Evolutionary conservation across 2,888 invertebrate genomes (phyloP).

Genomic region (Prosopocoilus inquinatus): DNA sequence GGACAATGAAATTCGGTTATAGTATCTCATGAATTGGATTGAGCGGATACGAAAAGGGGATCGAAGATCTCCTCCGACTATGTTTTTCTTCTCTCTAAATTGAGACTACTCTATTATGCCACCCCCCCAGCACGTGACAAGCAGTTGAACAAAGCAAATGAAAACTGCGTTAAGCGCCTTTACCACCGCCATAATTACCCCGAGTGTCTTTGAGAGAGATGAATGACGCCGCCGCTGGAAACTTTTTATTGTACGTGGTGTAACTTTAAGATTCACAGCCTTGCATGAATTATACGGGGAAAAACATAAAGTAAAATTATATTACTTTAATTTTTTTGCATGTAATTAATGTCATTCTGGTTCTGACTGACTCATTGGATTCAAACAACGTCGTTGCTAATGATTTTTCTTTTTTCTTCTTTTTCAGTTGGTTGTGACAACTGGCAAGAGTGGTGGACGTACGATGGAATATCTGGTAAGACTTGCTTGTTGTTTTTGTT

Average conservation of each 20-base stretch:
- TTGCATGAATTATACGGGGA: background rate
- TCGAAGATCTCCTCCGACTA: background rate
- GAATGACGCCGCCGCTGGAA: conserved; percentile 25
- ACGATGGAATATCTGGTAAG: conserved; percentile 81
- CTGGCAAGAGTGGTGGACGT: conserved; percentile 89
- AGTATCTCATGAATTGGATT: conserved; percentile 4
- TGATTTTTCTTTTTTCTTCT: conserved; percentile 37
- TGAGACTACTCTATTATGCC: background rate
- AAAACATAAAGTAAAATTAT: background rate
- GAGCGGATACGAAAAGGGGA: background rate
- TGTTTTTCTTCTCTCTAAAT: background rate
- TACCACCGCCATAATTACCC: conserved; percentile 26
- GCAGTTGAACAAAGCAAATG: conserved; percentile 17
- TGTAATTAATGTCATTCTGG: no score
- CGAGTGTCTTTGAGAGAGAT: conserved; percentile 31
- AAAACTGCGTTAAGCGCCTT: conserved; percentile 15
- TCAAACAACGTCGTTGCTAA: no score
- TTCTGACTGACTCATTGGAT: no score
- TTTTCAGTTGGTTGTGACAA: conserved; percentile 71
- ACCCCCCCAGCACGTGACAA: background rate
- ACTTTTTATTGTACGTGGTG: conserved; percentile 30
- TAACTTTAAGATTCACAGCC: conserved; percentile 15
- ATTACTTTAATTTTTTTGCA: background rate
- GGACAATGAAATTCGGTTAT: conserved; percentile 16
- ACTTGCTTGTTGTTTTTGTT: conserved; percentile 6